Evolutionary conservation across 1,140 invertebrate genomes (phyloP), one percentile per base, ranked within the genome.

Genomic region (Protaetia brevitarsis): DNA sequence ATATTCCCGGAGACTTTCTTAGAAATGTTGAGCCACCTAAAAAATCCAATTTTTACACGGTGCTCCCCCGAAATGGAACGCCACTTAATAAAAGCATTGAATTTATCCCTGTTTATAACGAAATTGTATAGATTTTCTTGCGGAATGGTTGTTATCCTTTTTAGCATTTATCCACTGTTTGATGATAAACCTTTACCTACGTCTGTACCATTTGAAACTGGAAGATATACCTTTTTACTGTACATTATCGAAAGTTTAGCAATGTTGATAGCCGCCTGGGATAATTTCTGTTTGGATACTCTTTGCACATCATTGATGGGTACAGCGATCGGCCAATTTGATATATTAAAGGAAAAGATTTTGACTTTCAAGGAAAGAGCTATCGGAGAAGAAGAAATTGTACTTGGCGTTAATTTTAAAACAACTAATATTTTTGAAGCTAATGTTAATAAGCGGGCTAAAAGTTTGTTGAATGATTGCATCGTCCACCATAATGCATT

Each of bases 221-320:
- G 36, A 30, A 45, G 21, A 1, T 65, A 65, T 41, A 23, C 21
- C 7, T 23, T n/a, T 27, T 11, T 69, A 2, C 37, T 71, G 21
- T 72, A 68, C 26, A 28, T 66, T 37, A 68, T 69, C 21, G 59
- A 69, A 61, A 36, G 51, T 10, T 21, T 67, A 5, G 19, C 30
- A 7, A n/a, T 71, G 13, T n/a, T 27, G 1, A 13, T 62, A 7
- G 34, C 37, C 3, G 69, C 65, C 4, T 69, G 34, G 36, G 26
- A 65, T 59, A 69, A 69, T 57, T 59, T 62, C 11, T 62, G 58
- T 27, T 29, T 69, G n/a, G 70, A 71, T 67, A 34, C 67, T 8
- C 28, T 71, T 3, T 26, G n/a, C 21, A 30, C 62, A n/a, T 59
- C 51, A 13, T 21, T 66, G 8, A 68, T 70, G 28, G 57, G 51